Evolutionary conservation across 1,140 invertebrate species (phyloP), one percentile per base, ranked within the genome.

Genomic region (Penaeus japonicus): DNA sequence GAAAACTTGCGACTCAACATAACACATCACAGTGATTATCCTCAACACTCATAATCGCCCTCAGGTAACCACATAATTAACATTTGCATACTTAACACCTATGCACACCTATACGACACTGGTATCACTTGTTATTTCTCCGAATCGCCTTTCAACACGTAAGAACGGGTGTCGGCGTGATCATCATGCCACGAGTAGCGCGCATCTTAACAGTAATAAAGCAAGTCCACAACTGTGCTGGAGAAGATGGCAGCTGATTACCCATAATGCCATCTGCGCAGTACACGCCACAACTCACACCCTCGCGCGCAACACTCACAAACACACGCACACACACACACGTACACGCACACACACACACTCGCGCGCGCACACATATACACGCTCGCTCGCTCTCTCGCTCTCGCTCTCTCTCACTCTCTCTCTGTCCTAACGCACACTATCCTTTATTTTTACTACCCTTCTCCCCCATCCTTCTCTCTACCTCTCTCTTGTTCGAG

Each of bases 181-280:
- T 84, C 87, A 88, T 88, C 87, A 32, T 78, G 87, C 27, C 80
- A 75, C 65, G 32, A 57, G 39, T 47, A 35, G 39, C 87, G 73
- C 87, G 53, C 81, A 78, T 55, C 78, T 81, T 32, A 80, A 83
- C 87, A 24, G 65, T 54, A 87, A 87, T 87, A 75, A 83, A 84
- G 87, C 87, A 35, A 30, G 87, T 78, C 70, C 62, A 88, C 80
- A 83, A 88, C 87, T 88, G 87, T 53, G 73, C 53, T 27, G 86
- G 32, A 65, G 80, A 88, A 88, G 87, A 88, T 88, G 87, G 87
- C 87, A 88, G 87, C 87, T 84, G 87, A 84, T 84, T 88, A 88
- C 87, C 87, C 87, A 88, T 75, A 88, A 83, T 84, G 87, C 87
- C 87, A 55, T 86, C 82, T 65, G 57, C 82, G 82, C 79, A 82